Base-by-base conservation (phyloP, 1,140 invertebrate species). In the Eriosoma lanigerum region DNA sequence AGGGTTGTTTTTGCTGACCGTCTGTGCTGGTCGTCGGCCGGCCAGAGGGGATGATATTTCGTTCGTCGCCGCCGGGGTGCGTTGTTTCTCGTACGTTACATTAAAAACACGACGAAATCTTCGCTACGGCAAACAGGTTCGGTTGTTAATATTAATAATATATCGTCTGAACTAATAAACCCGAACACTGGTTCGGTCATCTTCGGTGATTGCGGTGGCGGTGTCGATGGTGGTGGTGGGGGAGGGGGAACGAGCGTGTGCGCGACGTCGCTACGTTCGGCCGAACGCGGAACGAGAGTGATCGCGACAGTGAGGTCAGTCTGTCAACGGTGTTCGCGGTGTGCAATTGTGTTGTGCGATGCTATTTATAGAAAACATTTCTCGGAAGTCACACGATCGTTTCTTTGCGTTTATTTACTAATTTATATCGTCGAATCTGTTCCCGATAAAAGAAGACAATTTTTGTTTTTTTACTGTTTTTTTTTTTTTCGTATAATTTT, bases 31-130 rank as follows among this genome's bases (percentile, higher is more conserved):
- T 46, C 38, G 66, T 26, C 10, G 13, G 26, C 62, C 1, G 44
- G 64, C 64, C 38, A 12, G 64, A 68, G 64, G 64, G 64, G 29
- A 32, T 29, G 60, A 68, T 68, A n/a, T 38, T 46, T 68, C 32
- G 62, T 66, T 21, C 52, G 26, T 21, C 46, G 66, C 66, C 66
- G 21, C 46, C 46, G 66, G 66, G 44, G 66, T 70, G 66, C 44
- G 46, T 70, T 70, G 46, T 70, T 70, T 50, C 10, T 13, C 24
- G 21, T n/a, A 29, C 17, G 46, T 66, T 66, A 21, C 46, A 44
- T 32, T 1, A 66, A 44, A 66, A n/a, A n/a, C 66, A 21, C 66
- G 4, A 9, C n/a, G 21, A 21, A 2, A n/a, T n/a, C n/a, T n/a
- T n/a, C 1, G 24, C 24, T 38, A 38, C 64, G 68, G 46, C 46